A percentile compares a stretch with the other conserved stretches of the same genome.
phyloP scores from a whole-genome alignment of 2,797 vertebrate species.

The Leptodactylus fallax region DNA sequence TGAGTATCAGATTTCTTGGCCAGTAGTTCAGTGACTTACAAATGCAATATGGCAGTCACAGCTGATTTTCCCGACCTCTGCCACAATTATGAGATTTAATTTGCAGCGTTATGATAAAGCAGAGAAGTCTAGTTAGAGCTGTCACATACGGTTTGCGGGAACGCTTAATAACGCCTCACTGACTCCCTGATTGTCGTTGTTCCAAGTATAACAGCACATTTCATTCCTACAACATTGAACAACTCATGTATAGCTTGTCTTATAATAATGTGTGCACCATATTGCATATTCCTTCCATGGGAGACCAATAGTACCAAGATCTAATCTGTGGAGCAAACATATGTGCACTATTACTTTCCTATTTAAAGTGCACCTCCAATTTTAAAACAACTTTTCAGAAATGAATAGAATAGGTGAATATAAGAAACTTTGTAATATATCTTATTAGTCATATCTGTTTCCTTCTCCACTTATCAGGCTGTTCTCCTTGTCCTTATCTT shows the following conservation, averaged over 20 bases:
- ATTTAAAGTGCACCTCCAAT: too few species aligned
- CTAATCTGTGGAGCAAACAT: not conserved
- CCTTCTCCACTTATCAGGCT: too few species aligned
- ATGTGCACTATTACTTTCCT: too few species aligned
- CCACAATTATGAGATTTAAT: slow-evolving; percentile 47
- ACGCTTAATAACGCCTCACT: slow-evolving; percentile 36
- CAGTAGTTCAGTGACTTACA: slow-evolving; percentile 39
- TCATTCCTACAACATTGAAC: slow-evolving; percentile 33
- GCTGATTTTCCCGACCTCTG: slow-evolving; percentile 49
- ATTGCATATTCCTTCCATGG: too few species aligned
- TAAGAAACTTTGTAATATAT: too few species aligned
- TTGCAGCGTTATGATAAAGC: slow-evolving; percentile 51
- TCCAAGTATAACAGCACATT: not conserved
- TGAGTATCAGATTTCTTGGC: slow-evolving; percentile 34
- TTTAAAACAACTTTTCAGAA: too few species aligned
- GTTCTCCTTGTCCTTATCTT: too few species aligned
- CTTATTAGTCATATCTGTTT: too few species aligned
- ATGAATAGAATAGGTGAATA: too few species aligned
- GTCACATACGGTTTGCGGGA: slow-evolving; percentile 51
- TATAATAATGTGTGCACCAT: not conserved
- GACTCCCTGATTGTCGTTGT: slow-evolving; percentile 26
- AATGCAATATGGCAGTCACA: slow-evolving; percentile 52
- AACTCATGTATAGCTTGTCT: not conserved
- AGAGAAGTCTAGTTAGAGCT: slow-evolving; percentile 43
- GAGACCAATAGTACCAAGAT: not conserved